Evolutionary conservation across 1,140 invertebrate species (phyloP).

Genomic region (Tribolium castaneum): DNA sequence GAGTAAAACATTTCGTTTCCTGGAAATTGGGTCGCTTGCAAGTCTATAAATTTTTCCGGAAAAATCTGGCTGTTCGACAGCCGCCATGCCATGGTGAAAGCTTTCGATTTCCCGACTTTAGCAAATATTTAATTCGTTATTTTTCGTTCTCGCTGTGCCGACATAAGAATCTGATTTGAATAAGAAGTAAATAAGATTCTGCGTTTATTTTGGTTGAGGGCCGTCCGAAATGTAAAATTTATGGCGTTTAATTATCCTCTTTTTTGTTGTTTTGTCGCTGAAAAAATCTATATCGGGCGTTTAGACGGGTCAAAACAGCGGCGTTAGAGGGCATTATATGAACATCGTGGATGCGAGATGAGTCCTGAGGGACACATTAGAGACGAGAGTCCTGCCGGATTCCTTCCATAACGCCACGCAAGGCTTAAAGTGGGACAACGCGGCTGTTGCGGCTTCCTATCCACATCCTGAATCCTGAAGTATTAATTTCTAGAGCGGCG

Average conservation of each 20-base stretch:
- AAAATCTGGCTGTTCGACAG: not conserved
- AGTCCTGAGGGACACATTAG: constrained; percentile 42
- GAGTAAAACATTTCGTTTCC: not conserved
- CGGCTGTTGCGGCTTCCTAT: constrained; percentile 23
- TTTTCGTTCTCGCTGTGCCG: not conserved
- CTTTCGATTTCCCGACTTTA: not conserved
- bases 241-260: constrained; percentile 18
- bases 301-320: constrained; percentile 40
- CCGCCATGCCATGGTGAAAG: not conserved
- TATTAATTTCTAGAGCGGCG: constrained; percentile 23
- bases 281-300: constrained; percentile 35
- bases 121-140: constrained; percentile 15
- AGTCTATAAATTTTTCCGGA: not conserved
- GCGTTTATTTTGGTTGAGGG: not conserved
- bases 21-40: not conserved
- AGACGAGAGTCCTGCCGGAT: constrained; percentile 33
- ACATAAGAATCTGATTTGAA: constrained; percentile 17
- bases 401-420: constrained; percentile 22
- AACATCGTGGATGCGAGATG: constrained; percentile 40
- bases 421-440: constrained; percentile 18
- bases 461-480: constrained; percentile 34
- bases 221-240: constrained; percentile 18
- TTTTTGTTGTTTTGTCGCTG: not conserved
- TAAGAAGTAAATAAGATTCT: constrained; percentile 23
- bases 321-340: constrained; percentile 44